Conservation (phyloP, 2,888 invertebrate genomes). For the Coremacera marginata region DNA sequence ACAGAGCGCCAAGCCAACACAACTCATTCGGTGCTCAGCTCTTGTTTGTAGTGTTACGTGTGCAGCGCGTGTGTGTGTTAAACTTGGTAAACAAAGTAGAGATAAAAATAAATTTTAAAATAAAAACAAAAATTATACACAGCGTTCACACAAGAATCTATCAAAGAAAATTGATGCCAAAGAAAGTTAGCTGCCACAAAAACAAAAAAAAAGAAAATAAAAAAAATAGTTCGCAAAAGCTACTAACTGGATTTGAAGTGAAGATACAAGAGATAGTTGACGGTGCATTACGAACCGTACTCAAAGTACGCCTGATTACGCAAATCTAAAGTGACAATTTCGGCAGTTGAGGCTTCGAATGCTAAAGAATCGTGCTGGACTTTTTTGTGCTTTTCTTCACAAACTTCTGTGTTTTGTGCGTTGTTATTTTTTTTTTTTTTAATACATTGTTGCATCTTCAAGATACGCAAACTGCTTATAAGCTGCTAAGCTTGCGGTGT, state of each 20-base stretch:
- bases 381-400: not conserved
- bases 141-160: conserved; percentile 21
- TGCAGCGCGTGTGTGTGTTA: not conserved
- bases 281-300: not conserved
- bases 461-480: conserved; percentile 24
- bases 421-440: not conserved
- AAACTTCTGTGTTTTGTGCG: not conserved
- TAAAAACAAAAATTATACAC: conserved; percentile 16
- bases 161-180: conserved; percentile 34
- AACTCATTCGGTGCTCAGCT: conserved; percentile 48
- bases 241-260: not conserved
- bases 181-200: conserved; percentile 1
- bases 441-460: conserved; percentile 26
- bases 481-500: not conserved
- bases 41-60: conserved; percentile 41
- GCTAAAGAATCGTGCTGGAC: not conserved
- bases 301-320: conserved; percentile 44
- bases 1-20: not conserved
- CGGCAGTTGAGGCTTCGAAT: not conserved
- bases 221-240: not conserved
- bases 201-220: not conserved
- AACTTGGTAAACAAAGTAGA: not conserved
- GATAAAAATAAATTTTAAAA: conserved; percentile 32
- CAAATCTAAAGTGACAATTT: conserved; percentile 53
- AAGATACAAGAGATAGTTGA: not conserved